Conservation (phyloP, 2,113 vertebrate genomes). For the Morone saxatilis region DNA sequence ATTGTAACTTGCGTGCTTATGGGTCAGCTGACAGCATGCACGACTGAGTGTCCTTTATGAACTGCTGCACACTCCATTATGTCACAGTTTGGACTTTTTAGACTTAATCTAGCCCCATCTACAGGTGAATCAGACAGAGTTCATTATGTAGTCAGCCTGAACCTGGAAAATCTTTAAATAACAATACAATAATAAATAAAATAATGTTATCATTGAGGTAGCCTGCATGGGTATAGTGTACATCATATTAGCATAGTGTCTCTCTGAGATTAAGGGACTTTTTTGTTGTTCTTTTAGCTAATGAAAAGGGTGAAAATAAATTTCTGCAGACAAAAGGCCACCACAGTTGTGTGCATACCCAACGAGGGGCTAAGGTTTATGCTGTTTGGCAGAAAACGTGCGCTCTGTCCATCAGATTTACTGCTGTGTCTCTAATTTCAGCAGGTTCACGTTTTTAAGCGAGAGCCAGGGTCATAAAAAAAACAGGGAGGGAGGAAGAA, state of each 20-base stretch:
- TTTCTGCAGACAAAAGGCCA: slow-evolving; percentile 41
- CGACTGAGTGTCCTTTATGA: slow-evolving; percentile 65
- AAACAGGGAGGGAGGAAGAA: slow-evolving; percentile 61
- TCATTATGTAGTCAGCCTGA: slow-evolving; percentile 25
- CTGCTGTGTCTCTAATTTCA: slow-evolving; percentile 80
- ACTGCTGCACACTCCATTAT: slow-evolving; percentile 39
- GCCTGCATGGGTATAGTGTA: background rate
- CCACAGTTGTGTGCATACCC: slow-evolving; percentile 34
- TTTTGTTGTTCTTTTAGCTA: slow-evolving; percentile 16
- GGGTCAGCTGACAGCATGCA: slow-evolving; percentile 72
- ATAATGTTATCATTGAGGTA: slow-evolving; percentile 4
- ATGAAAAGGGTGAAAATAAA: slow-evolving; percentile 1
- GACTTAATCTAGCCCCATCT: slow-evolving; percentile 59
- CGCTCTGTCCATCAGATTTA: slow-evolving; percentile 77
- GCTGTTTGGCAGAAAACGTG: slow-evolving; percentile 66
- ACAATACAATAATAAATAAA: background rate
- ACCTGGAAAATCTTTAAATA: background rate
- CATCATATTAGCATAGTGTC: background rate
- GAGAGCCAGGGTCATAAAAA: slow-evolving; percentile 79
- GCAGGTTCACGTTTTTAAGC: slow-evolving; percentile 81
- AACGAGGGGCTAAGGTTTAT: slow-evolving; percentile 64
- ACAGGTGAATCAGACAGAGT: slow-evolving; percentile 45
- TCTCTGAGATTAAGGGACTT: background rate
- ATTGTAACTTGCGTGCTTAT: slow-evolving; percentile 58
- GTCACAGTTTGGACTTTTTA: slow-evolving; percentile 39